Conservation (phyloP, 2,888 invertebrate species). For the Gymnoscelis rufifasciata region DNA sequence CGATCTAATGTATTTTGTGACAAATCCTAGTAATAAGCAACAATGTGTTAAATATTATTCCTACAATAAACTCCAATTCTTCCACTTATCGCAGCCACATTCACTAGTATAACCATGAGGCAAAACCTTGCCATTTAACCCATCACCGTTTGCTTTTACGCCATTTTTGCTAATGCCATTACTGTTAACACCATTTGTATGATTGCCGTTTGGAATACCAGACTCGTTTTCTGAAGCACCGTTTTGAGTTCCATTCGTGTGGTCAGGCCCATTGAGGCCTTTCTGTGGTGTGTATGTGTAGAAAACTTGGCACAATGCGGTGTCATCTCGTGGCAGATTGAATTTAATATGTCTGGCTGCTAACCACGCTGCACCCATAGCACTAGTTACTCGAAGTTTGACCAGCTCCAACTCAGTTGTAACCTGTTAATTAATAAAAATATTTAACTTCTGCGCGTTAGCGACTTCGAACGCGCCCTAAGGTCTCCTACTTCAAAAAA, state of each 20-base stretch:
- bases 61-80: constrained; percentile 37
- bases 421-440: constrained; percentile 56
- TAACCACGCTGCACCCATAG: constrained; percentile 91
- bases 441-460: too few species aligned
- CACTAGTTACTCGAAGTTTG: constrained; percentile 85
- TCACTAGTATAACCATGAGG: constrained; percentile 19
- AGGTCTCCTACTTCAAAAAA: too few species aligned
- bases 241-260: neutral
- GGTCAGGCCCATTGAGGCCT: constrained; percentile 20
- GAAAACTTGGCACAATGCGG: constrained; percentile 83
- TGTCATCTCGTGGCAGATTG: constrained; percentile 83
- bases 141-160: neutral
- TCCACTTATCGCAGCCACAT: constrained; percentile 44
- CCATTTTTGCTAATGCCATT: constrained; percentile 2
- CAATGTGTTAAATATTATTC: neutral
- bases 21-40: too few species aligned
- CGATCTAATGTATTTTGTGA: too few species aligned
- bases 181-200: neutral
- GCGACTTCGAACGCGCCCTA: too few species aligned
- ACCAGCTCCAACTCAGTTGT: constrained; percentile 79
- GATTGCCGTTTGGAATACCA: neutral
- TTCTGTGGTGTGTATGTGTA: constrained; percentile 70
- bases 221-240: neutral
- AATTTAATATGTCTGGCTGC: constrained; percentile 85
- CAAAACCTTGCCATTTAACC: constrained; percentile 5